phyloP scores from a whole-genome alignment of 2,797 vertebrate species.

The Silurus lanzhouensis region DNA sequence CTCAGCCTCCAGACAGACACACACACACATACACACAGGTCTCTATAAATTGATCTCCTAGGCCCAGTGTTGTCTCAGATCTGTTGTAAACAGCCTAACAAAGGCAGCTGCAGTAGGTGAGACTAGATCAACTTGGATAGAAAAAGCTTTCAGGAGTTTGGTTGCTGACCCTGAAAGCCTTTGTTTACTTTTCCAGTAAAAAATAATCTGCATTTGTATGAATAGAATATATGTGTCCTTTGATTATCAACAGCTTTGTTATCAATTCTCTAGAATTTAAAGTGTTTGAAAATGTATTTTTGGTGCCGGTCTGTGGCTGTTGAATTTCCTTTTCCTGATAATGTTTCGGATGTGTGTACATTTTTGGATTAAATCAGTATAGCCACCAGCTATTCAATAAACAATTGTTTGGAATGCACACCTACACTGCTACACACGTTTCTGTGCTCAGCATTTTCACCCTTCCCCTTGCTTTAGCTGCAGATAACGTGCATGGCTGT shows the following conservation, averaged over 20 bases:
- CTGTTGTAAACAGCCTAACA: constrained; percentile 40
- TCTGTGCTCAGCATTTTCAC: constrained; percentile 35
- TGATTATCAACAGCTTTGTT: neutral
- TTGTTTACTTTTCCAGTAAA: neutral
- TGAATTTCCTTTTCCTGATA: constrained; percentile 14
- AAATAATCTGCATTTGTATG: neutral
- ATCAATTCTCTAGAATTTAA: neutral
- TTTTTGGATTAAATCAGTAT: constrained; percentile 8
- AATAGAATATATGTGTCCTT: neutral
- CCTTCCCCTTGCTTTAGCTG: constrained; percentile 12
- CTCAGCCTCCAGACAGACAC: constrained; percentile 27
- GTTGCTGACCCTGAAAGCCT: constrained; percentile 10
- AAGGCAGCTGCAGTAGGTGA: constrained; percentile 21
- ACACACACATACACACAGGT: constrained; percentile 14
- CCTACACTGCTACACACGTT: constrained; percentile 2
- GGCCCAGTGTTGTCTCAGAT: constrained; percentile 34
- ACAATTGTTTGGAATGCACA: constrained; percentile 28
- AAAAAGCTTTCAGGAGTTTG: constrained; percentile 27
- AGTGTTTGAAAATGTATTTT: neutral
- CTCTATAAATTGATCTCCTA: constrained; percentile 50
- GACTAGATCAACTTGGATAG: constrained; percentile 31
- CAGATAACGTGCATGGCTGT: constrained; percentile 23
- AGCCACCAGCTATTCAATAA: constrained; percentile 22
- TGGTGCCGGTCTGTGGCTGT: neutral
- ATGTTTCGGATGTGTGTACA: neutral